Conservation (phyloP, 1,140 invertebrate genomes). For the Drusus annulatus region DNA sequence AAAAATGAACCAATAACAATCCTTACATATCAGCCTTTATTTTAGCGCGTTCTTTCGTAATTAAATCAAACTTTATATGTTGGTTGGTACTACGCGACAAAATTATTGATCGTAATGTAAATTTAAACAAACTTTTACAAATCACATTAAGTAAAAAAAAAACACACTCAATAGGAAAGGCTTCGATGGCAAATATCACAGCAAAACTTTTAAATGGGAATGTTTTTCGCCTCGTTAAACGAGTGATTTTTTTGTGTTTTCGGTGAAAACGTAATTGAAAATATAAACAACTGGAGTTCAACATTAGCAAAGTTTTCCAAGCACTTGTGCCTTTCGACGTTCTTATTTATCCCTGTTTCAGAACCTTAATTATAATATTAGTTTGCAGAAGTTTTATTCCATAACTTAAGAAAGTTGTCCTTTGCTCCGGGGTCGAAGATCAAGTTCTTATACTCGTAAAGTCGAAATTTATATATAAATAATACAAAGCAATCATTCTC, state of each 20-base stretch:
- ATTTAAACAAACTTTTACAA: too few species aligned
- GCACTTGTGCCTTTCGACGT: slow-evolving; percentile 18
- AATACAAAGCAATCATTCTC: not conserved
- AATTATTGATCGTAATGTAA: too few species aligned
- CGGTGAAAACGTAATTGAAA: slow-evolving; percentile 2
- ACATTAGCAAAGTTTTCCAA: slow-evolving; percentile 15
- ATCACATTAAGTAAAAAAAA: too few species aligned
- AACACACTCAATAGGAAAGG: too few species aligned
- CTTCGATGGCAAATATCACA: not conserved
- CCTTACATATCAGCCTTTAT: too few species aligned
- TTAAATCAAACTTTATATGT: too few species aligned
- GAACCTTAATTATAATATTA: slow-evolving; percentile 34
- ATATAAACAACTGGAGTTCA: slow-evolving; percentile 18
- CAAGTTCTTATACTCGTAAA: slow-evolving; percentile 11
- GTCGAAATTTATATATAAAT: not conserved
- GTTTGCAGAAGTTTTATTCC: slow-evolving; percentile 26
- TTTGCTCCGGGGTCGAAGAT: slow-evolving; percentile 6
- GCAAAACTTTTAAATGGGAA: not conserved
- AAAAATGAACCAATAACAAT: too few species aligned
- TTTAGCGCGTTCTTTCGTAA: too few species aligned
- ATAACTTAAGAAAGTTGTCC: slow-evolving; percentile 26
- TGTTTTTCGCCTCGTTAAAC: too few species aligned
- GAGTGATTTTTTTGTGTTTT: not conserved
- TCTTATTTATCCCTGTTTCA: slow-evolving; percentile 19
- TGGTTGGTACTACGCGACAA: too few species aligned